These are phyloP conservation scores for Xestia ashworthii DNA, from an alignment of 2,888 invertebrate species.

Conservation along the genomic window DNA sequence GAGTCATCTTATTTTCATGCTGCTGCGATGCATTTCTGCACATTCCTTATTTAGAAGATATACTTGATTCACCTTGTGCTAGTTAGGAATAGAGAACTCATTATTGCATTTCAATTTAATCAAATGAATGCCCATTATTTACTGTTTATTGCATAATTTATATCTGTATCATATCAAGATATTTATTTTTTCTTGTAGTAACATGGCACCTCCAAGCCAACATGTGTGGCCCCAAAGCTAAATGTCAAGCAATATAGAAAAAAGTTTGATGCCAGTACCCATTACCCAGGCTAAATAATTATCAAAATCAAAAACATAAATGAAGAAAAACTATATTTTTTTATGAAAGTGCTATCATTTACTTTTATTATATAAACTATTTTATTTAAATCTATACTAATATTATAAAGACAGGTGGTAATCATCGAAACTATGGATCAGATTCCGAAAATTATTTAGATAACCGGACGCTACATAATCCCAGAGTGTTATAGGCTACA, in stretches of 20 bases:
- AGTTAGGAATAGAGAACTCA: background rate
- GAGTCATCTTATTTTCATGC: conserved; percentile 21
- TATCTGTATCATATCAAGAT: background rate
- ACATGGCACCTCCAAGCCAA: background rate
- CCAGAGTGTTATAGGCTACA: no score
- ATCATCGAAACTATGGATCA: no score
- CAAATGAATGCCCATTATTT: conserved; percentile 6
- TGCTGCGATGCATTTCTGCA: conserved; percentile 29
- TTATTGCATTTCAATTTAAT: conserved; percentile 17
- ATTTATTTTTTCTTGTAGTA: background rate
- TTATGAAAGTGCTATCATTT: background rate
- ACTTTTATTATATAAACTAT: background rate
- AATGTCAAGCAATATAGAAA: background rate
- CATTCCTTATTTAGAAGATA: background rate
- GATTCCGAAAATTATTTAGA: no score
- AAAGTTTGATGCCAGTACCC: background rate
- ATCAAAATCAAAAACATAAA: background rate
- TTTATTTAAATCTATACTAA: background rate
- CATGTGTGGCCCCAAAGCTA: background rate
- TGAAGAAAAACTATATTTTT: background rate
- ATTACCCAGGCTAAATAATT: background rate
- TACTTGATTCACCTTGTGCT: conserved; percentile 17
- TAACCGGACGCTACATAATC: no score
- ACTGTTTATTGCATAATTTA: background rate
- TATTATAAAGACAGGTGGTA: background rate